Conservation (phyloP, 1,140 invertebrate genomes). For the Achroia grisella region DNA sequence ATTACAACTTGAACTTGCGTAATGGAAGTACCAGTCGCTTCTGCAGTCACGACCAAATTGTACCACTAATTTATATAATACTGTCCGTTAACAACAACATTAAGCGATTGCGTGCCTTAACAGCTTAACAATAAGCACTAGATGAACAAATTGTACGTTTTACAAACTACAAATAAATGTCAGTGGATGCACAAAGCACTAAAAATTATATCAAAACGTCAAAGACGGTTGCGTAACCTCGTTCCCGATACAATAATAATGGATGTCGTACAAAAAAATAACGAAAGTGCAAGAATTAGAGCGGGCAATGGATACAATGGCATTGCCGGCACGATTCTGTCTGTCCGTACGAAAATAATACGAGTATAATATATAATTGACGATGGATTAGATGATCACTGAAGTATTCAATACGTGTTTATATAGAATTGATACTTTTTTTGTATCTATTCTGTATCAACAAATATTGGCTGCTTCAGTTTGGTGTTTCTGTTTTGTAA, state of each 20-base stretch:
- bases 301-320: slow-evolving; percentile 63
- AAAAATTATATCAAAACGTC: slow-evolving; percentile 72
- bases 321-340: slow-evolving; percentile 41
- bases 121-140: not conserved
- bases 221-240: slow-evolving; percentile 65
- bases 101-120: not conserved
- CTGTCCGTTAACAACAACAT: not conserved
- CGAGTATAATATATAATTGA: not conserved
- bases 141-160: not conserved
- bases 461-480: too few relatives aligned
- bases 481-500: too few relatives aligned
- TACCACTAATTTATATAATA: slow-evolving; percentile 18
- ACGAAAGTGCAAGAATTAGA: slow-evolving; percentile 66
- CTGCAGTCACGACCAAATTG: slow-evolving; percentile 66
- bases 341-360: not conserved
- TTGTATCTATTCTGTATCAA: too few relatives aligned
- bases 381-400: not conserved
- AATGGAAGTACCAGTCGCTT: slow-evolving; percentile 43
- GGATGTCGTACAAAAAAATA: slow-evolving; percentile 65
- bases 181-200: slow-evolving; percentile 44
- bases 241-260: slow-evolving; percentile 67
- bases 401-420: not conserved
- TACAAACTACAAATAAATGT: slow-evolving; percentile 9
- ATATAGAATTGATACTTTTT: too few relatives aligned
- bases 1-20: slow-evolving; percentile 59